phyloP scores from a whole-genome alignment of 92 coral and sea anemone species.

The Siderastrea radians region DNA sequence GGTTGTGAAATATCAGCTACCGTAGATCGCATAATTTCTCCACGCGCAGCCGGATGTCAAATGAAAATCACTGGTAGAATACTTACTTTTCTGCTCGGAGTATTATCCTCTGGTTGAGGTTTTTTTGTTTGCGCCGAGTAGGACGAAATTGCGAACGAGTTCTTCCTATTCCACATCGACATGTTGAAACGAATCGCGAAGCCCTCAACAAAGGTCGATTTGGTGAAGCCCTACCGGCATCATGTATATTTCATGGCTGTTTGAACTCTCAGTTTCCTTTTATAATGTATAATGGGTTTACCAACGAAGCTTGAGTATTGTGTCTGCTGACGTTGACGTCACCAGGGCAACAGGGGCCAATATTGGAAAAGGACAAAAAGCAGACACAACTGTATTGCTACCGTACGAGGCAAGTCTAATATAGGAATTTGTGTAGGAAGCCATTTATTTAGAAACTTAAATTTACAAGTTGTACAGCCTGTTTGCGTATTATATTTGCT shows the following conservation, averaged over 20 bases:
- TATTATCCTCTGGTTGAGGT: conserved; percentile 64
- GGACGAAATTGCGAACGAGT: conserved; percentile 94
- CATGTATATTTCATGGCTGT: conserved; percentile 89
- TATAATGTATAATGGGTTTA: conserved; percentile 44
- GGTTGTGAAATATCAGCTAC: conserved; percentile 4
- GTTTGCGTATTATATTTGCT: neutral
- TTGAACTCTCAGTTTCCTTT: conserved; percentile 30
- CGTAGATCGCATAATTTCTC: conserved; percentile 5
- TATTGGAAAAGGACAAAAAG: neutral
- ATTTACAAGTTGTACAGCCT: neutral
- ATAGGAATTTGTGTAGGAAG: neutral
- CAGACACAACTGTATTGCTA: neutral
- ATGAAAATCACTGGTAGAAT: conserved; percentile 14
- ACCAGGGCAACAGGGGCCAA: conserved; percentile 6
- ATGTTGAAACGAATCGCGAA: conserved; percentile 55
- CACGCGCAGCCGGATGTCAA: conserved; percentile 23
- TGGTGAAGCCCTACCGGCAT: conserved; percentile 79
- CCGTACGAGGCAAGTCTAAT: neutral
- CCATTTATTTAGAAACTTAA: neutral
- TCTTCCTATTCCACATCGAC: conserved; percentile 99
- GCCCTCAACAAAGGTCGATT: conserved; percentile 44
- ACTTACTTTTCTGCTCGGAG: conserved; percentile 58
- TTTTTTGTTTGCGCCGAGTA: conserved; percentile 80
- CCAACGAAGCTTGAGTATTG: conserved; percentile 74
- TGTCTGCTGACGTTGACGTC: conserved; percentile 63